phyloP scores from a whole-genome alignment of 2,113 vertebrate genomes.

The Pseudorectes ferrugineus region DNA sequence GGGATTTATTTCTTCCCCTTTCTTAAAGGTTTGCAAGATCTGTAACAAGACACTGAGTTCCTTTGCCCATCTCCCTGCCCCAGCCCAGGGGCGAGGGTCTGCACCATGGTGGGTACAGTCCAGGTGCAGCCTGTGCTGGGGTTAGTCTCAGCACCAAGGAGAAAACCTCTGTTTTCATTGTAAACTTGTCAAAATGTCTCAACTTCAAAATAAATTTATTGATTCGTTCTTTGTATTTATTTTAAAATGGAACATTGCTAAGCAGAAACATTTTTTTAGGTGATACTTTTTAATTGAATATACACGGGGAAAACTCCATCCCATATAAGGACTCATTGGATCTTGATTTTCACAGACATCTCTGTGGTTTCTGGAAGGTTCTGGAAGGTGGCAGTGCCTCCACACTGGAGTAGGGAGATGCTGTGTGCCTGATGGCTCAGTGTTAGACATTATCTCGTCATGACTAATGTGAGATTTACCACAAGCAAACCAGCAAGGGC shows the following conservation, averaged over 20 bases:
- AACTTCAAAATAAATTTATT: not conserved
- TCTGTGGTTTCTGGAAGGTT: not conserved
- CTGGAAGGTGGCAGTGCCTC: not conserved
- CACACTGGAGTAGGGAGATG: not conserved
- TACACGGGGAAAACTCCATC: not conserved
- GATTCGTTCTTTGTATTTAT: not conserved
- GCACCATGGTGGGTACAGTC: accelerated
- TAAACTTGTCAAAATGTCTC: not conserved
- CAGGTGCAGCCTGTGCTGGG: accelerated
- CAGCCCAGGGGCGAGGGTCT: not conserved
- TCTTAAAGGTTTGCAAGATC: not conserved
- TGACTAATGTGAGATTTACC: not conserved
- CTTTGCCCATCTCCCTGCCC: not conserved
- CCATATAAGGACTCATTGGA: not conserved
- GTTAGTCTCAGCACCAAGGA: not conserved
- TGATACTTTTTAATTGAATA: not conserved
- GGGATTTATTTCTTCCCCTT: not conserved
- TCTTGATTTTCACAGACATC: not conserved
- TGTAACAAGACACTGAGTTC: accelerated
- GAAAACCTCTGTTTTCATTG: not conserved
- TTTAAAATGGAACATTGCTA: not conserved
- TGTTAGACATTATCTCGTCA: not conserved
- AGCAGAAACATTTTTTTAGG: not conserved
- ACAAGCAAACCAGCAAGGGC: not conserved
- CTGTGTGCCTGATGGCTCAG: not conserved